Evolutionary conservation across 2,888 invertebrate species (phyloP).

Genomic region (Mamestra brassicae): DNA sequence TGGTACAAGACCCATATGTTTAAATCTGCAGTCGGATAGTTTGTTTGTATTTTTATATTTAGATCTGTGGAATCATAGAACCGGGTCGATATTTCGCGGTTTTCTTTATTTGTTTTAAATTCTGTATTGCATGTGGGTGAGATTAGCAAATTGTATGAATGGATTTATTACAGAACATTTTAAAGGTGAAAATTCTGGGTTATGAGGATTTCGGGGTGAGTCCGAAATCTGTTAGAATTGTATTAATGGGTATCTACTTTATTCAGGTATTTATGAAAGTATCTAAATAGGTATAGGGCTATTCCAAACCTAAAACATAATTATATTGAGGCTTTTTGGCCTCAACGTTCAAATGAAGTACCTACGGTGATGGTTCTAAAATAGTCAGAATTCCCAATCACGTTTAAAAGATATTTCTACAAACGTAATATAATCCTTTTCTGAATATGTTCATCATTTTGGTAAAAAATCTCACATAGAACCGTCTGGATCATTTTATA

Average conservation of each 20-base stretch:
- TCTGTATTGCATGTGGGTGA: constrained; percentile 15
- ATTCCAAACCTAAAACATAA: not conserved
- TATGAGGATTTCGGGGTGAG: not conserved
- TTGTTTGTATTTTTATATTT: constrained; percentile 39
- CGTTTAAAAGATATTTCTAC: not conserved
- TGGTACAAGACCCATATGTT: constrained; percentile 48
- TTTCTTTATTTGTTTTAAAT: constrained; percentile 25
- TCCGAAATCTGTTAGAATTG: not conserved
- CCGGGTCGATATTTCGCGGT: constrained; percentile 29
- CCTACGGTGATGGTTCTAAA: too few relatives aligned
- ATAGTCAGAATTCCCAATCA: not conserved
- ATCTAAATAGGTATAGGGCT: not conserved
- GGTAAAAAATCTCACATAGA: not conserved
- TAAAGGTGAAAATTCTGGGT: not conserved
- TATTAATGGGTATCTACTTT: not conserved
- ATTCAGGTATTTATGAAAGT: too few relatives aligned
- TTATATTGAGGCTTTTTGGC: too few relatives aligned
- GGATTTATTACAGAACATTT: constrained; percentile 1
- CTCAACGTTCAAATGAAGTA: not conserved
- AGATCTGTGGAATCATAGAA: constrained; percentile 45
- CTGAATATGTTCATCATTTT: not conserved
- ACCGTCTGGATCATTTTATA: too few relatives aligned
- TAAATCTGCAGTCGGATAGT: constrained; percentile 17
- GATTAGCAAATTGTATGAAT: constrained; percentile 31
- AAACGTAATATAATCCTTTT: not conserved